Base-by-base conservation (phyloP, 2,113 vertebrate genomes). In the Apteryx mantelli region DNA sequence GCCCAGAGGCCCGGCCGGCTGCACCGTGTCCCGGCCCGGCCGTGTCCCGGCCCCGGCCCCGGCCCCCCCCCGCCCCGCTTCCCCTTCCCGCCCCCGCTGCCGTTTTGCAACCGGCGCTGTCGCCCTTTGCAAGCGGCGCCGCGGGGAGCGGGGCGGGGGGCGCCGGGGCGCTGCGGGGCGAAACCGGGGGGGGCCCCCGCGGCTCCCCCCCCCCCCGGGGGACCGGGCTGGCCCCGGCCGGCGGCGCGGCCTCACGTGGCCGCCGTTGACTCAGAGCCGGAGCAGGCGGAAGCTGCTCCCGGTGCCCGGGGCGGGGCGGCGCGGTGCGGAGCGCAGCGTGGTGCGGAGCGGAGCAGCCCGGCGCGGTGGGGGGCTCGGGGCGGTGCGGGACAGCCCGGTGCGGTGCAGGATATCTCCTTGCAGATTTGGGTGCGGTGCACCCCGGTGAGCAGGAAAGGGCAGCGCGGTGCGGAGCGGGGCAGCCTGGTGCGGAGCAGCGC, bases 221-320 rank as follows among this genome's bases (percentile, higher is more conserved):
- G 38, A 13, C 14, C 24, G 24, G 65, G n/a, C 28, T 63, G 65
- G 15, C 14, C 38, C 28, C 44, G 44, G 26, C 34, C 25, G 13
- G 38, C n/a, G 53, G 18, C 46, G 46, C 15, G 26, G 55, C 55
- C 55, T 28, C 55, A 56, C 55, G 55, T 56, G 11, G 50, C 77
- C 21, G 68, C 36, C 68, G 48, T 6, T 89, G 78, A 74, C 18
- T 82, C 87, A 50, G 40, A 36, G 60, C n/a, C 40, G n/a, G 63
- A 53, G 30, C 46, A 18, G 48, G 80, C 71, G 78, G 87, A 89
- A 74, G 44, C 70, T 16, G 52, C 12, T 5, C 18, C 42, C 61
- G 74, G 52, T 69, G 78, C 77, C 68, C 76, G 10, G 98, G 98
- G 82, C 97, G 98, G 96, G 90, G 98, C 91, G 96, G 26, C 13